Conservation (phyloP, 2,797 vertebrate species). For the Dryobates pubescens region DNA sequence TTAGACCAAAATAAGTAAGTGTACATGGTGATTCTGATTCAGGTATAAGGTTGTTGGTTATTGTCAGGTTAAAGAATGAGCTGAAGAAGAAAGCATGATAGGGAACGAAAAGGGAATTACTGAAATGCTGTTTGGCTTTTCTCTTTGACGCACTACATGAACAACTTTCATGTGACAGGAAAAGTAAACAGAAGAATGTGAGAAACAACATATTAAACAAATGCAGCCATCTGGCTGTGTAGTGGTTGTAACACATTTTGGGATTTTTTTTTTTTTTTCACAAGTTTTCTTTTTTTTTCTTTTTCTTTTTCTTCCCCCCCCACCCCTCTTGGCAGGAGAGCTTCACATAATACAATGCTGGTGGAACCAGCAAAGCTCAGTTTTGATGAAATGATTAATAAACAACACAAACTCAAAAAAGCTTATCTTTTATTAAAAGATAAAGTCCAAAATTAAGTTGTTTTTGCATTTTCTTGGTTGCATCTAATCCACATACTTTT, state of each 20-base stretch:
- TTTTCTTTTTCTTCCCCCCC: background rate
- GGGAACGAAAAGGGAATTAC: background rate
- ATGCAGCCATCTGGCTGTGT: constrained; percentile 64
- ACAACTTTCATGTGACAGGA: constrained; percentile 68
- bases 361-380: constrained; percentile 10
- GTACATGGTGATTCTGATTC: background rate
- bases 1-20: background rate
- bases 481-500: background rate
- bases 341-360: background rate
- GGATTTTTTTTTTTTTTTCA: constrained; percentile 2
- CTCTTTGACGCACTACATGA: constrained; percentile 10
- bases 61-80: background rate
- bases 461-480: background rate
- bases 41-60: background rate
- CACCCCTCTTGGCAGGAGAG: background rate
- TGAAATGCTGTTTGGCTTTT: constrained; percentile 11
- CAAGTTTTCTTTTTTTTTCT: background rate
- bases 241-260: constrained; percentile 56
- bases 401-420: background rate
- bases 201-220: constrained; percentile 73
- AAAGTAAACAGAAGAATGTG: constrained; percentile 68
- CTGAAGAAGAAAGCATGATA: background rate
- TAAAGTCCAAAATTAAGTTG: background rate
- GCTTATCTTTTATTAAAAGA: background rate
- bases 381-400: constrained; percentile 17